phyloP scores from a whole-genome alignment of 2,888 invertebrate genomes.

The Orthosia gracilis region DNA sequence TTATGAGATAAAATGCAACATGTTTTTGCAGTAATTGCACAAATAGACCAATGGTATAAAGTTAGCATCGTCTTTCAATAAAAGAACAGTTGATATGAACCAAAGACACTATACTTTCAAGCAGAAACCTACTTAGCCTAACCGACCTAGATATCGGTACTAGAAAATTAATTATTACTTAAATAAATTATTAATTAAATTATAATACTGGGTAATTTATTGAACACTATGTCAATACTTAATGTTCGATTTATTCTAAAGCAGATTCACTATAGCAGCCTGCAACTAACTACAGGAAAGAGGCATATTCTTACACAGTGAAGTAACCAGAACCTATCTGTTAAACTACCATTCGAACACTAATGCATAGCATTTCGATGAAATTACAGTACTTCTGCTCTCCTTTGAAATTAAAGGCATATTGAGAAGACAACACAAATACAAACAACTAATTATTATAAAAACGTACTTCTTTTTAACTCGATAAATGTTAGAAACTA shows the following conservation, averaged over 20 bases:
- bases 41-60: too few relatives aligned
- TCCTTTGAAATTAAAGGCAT: constrained; percentile 14
- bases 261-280: background rate
- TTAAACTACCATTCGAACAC: background rate
- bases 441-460: constrained; percentile 34
- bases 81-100: too few relatives aligned
- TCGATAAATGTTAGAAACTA: constrained; percentile 67
- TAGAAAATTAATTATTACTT: too few relatives aligned
- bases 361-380: background rate
- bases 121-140: too few relatives aligned
- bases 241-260: background rate
- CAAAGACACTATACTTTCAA: too few relatives aligned
- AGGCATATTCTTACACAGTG: background rate
- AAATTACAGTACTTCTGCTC: constrained; percentile 9
- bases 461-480: constrained; percentile 49
- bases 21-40: too few relatives aligned
- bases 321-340: background rate
- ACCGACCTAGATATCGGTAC: too few relatives aligned
- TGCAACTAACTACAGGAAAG: background rate
- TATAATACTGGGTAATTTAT: too few relatives aligned
- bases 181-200: too few relatives aligned
- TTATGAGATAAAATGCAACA: too few relatives aligned
- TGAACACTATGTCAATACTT: too few relatives aligned
- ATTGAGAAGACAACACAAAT: constrained; percentile 29
- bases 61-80: too few relatives aligned